phyloP scores from a whole-genome alignment of 2,888 invertebrate genomes.

The Hydriomena furcata region DNA sequence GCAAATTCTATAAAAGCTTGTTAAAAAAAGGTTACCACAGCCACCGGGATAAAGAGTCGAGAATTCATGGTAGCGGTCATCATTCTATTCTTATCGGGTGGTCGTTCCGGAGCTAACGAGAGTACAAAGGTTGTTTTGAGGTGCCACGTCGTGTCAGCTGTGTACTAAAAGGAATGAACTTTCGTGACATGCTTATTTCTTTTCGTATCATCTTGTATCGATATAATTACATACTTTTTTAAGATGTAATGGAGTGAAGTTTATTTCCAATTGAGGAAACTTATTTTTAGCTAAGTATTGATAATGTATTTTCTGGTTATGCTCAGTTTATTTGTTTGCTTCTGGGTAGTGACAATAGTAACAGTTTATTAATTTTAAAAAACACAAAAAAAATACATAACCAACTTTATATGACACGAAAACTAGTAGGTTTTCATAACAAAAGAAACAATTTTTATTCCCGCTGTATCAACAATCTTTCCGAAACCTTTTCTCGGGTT shows the following conservation, averaged over 20 bases:
- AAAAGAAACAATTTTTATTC: no score
- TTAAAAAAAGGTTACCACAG: not conserved
- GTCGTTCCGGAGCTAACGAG: constrained; percentile 74
- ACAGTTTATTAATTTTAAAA: no score
- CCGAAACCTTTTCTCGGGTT: not conserved
- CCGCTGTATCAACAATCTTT: not conserved
- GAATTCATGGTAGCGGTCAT: constrained; percentile 25
- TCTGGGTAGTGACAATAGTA: no score
- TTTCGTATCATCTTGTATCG: constrained; percentile 42
- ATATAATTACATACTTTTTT: constrained; percentile 39
- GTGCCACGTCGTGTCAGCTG: constrained; percentile 72
- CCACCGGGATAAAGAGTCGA: constrained; percentile 3
- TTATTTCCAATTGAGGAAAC: constrained; percentile 29
- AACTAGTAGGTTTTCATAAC: no score
- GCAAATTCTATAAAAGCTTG: no score
- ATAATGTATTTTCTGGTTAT: no score
- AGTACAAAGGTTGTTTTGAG: constrained; percentile 79
- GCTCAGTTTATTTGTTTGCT: no score
- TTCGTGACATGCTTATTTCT: constrained; percentile 60
- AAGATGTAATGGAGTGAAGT: constrained; percentile 11
- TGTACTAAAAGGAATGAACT: constrained; percentile 59
- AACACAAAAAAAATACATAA: no score
- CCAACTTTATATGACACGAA: no score
- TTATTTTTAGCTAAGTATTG: not conserved
- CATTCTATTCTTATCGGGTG: constrained; percentile 77